Base-by-base conservation (phyloP, 2,797 vertebrate genomes). In the Podarcis lilfordi region DNA sequence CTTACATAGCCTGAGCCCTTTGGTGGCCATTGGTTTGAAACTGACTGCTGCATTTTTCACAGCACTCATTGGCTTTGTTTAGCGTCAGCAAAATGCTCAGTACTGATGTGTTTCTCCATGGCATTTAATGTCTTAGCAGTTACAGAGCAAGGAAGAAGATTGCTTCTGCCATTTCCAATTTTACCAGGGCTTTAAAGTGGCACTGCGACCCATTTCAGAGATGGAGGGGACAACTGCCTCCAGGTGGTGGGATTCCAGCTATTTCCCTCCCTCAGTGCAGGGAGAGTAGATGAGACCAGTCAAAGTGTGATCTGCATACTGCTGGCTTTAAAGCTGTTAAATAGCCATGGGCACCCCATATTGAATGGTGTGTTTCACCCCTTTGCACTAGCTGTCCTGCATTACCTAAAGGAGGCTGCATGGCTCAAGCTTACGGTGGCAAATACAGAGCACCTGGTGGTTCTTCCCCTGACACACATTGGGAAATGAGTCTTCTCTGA, bases 361-460 rank as follows among this genome's bases (percentile, higher is more conserved):
- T 83, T 55, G 55, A 61, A 81, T 71, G 80, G 50, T 19, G 19
- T 79, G 68, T 86, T 76, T 81, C 43, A 85, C 43, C 59, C 43
- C 25, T 85, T 45, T 50, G 59, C 43, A 55, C n/a, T 88, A 74
- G n/a, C 66, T 50, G 72, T 40, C 83, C 35, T 83, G 76, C 1
- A 1, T 89, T 87, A 75, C 17, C 64, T 35, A 66, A 17, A 4
- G 66, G 35, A 15, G 40, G 10, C 43, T 29, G 2, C 27, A 1
- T 55, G 61, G 40, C 40, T 88, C 40, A 6, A 75, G 3, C 5
- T 25, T 88, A 29, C 68, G 59, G 35, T 55, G 35, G 10, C 29
- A 83, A 89, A 89, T 75, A 59, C 17, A 66, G 45, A 37, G 32
- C 0, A 5, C 61, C 74, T 89, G 4, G 0, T 81, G 72, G 13